Base-by-base conservation (phyloP, 2,888 invertebrate species). In the Callimorpha dominula region DNA sequence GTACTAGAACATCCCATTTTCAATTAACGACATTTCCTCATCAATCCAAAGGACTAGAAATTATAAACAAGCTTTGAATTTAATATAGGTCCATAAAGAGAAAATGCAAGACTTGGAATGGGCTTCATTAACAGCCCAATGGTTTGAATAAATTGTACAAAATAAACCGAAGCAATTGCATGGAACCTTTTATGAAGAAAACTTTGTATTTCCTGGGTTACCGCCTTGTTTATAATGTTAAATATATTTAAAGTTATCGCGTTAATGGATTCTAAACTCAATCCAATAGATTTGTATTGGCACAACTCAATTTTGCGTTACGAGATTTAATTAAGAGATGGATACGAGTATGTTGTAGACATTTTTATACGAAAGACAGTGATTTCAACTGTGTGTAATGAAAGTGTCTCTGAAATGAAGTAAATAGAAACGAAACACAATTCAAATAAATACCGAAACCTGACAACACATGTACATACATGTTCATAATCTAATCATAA, bases 61-160 rank as follows among this genome's bases (percentile, higher is more conserved):
- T 68, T 42, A 68, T 77, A 73, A 76, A 77, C 75, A 77, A 71
- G 57, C 72, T 72, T 68, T 49, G 43, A 70, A 57, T 72, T 79
- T 77, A 81, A 82, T 73, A 80, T 67, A 71, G 60, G 71, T 72
- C 71, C 71, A 69, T 79, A 79, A 81, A 84, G 75, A 74, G 82
- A 81, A 75, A 81, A 85, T 83, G 85, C 87, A 87, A 78, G 79
- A 78, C 67, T 76, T 80, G 75, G 82, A 82, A 72, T 67, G 78
- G 77, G 81, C 81, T 81, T 83, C 83, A 83, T 88, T 85, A 80
- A 79, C 89, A 86, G 81, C 86, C 86, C 85, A 87, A 86, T 87
- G 88, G 85, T 84, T 88, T 85, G 84, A 88, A 89, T 89, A 88
- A 88, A 88, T 79, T 81, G 80, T 71, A 70, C 75, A 70, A 80